Percentiles rank a stretch among this genome's conserved stretches.
These are phyloP conservation scores for Diuraphis noxia DNA, from an alignment of 1,140 invertebrate genomes.

Conservation along the genomic window DNA sequence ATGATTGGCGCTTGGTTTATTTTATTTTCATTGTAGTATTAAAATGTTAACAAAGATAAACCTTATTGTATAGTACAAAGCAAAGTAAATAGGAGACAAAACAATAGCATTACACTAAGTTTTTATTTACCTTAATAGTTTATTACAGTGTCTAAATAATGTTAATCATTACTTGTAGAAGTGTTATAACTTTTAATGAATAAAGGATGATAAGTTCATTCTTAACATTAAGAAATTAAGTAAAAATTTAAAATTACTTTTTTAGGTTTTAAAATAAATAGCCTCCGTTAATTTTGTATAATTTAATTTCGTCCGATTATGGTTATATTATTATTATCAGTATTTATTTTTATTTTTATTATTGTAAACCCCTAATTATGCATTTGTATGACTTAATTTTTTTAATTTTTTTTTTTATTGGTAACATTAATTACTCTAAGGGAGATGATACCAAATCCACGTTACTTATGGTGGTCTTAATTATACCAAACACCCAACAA, in stretches of 20 bases:
- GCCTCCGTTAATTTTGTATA: neutral
- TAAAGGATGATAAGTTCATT: neutral
- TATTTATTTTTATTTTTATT: neutral
- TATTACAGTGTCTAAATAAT: conserved; percentile 12
- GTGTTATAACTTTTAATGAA: neutral
- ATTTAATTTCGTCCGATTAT: conserved; percentile 2
- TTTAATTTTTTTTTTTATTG: neutral
- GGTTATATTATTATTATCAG: conserved; percentile 13
- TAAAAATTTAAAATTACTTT: neutral
- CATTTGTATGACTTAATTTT: neutral
- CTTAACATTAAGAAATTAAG: neutral
- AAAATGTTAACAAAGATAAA: neutral
- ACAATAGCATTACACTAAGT: conserved; percentile 16
- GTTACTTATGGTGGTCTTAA: conserved; percentile 1
- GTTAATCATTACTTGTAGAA: neutral
- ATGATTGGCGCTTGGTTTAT: neutral
- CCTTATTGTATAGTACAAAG: conserved; percentile 35
- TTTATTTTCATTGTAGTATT: neutral
- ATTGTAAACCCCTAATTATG: neutral
- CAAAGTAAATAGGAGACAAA: neutral
- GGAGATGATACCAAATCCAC: conserved; percentile 13
- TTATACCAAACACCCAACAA: neutral
- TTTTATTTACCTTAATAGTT: neutral
- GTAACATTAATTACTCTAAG: conserved; percentile 14
- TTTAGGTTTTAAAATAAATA: conserved; percentile 13